Base-by-base conservation (phyloP, 2,888 invertebrate genomes). In the Orchesella flavescens region DNA sequence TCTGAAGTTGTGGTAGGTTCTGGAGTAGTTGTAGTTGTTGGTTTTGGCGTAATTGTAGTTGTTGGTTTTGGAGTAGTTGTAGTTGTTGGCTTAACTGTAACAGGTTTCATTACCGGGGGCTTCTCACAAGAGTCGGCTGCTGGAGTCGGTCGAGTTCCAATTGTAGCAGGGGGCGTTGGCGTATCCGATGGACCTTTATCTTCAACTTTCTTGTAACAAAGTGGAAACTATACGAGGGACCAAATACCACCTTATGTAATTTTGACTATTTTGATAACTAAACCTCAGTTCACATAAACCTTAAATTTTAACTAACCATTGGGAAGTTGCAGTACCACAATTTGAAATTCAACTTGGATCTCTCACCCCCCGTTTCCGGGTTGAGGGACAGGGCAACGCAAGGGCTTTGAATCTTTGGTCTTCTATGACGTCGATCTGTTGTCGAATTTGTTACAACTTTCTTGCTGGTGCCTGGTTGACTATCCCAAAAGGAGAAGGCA, bases 301-400 rank as follows among this genome's bases (percentile, higher is more conserved):
- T n/a, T n/a, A n/a, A n/a, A n/a, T n/a, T n/a, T n/a, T n/a, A n/a
- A n/a, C 23, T 7, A 43, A 78, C 78, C 78, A 78, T 78, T 34
- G 78, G 78, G 55, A 71, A 78, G 15, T 69, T 34, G 46, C 78
- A 78, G 17, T 71, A 71, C 71, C 71, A 78, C 12, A 72, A 9
- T 43, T 71, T 78, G 21, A 78, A 78, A 65, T 78, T 78, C 9
- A 78, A 10, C 10, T 71, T 72, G 19, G 78, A 72, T 12, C 71
- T 15, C 13, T 43, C 63, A n/a, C 53, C 55, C 5, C 71, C 72
- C 1, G 15, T 57, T 12, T 78, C 61, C 19, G 78, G 72, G 53
- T 78, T 71, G 1, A 78, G 1, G 9, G 78, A 63, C 15, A 72
- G 10, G 10, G 63, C 19, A 1, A 78, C 78, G 21, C 78, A 78